Evolutionary conservation across 2,888 invertebrate species (phyloP), one percentile per base, ranked within the genome.

Genomic region (Eilema griseolum): DNA sequence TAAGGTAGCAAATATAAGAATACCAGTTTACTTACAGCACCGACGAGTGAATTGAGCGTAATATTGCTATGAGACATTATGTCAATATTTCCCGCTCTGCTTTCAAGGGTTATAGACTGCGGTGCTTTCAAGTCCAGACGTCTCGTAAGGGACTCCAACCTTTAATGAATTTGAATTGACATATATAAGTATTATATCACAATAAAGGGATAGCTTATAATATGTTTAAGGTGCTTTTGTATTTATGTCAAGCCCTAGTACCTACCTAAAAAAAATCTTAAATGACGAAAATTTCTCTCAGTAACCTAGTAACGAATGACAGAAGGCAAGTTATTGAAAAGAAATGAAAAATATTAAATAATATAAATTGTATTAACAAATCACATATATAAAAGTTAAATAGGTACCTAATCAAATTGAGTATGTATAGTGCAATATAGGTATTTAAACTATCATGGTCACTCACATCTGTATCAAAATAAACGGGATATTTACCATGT

Each of bases 131-230:
- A 93, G 81, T 97, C 96, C 77, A 98, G 91, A 14, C 97, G 96
- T 78, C 98, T 95, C n/a, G 98, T 98, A 14, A 97, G 96, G 0
- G 98, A 98, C 88, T 98, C 98, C 86, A 98, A 92, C 86, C 98
- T 98, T 92, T 63, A 86, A 85, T 52, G 7, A 52, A 52, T 20
- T n/a, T 74, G 65, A 72, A 71, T 16, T 20, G 10, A 62, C 16
- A 26, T 2, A 41, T 62, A 20, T 62, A 11, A 37, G 24, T 23
- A 59, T 14, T 24, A 4, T 59, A 26, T 12, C 5, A 23, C 24
- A 3, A 59, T 12, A 24, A 24, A 52, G 52, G 46, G 7, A 46
- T 7, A 5, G 1, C 5, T 37, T 5, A 16, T 3, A 16, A 41
- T 8, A 41, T 41, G 12, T 2, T 12, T 16, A 16, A 14, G 4